phyloP scores from a whole-genome alignment of 1,140 invertebrate species.

The Diprion similis region DNA sequence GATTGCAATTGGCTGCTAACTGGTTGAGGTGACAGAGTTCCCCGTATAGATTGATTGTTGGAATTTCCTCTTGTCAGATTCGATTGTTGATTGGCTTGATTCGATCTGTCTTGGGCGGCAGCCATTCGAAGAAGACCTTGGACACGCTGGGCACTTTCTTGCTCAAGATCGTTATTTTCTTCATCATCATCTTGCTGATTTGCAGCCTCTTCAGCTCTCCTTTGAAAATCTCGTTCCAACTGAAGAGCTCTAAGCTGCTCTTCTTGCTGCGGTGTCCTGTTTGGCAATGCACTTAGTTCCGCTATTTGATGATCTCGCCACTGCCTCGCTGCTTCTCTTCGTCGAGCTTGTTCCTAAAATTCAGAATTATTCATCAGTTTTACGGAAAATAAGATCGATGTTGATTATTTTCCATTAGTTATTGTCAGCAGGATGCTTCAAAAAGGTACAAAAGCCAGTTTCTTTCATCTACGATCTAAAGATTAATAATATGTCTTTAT shows the following conservation, averaged over 20 bases:
- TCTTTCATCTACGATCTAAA: not conserved
- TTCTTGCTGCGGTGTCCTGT: conserved; percentile 80
- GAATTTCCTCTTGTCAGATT: conserved; percentile 39
- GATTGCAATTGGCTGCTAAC: conserved; percentile 47
- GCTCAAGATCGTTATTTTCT: conserved; percentile 57
- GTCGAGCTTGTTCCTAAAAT: conserved; percentile 69
- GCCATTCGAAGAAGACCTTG: conserved; percentile 58
- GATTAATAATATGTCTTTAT: conserved; percentile 36
- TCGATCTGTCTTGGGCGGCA: conserved; percentile 47
- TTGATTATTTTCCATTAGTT: too few species aligned
- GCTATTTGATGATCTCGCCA: conserved; percentile 86
- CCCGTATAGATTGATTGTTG: conserved; percentile 51
- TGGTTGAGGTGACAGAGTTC: conserved; percentile 41
- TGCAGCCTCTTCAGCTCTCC: conserved; percentile 79
- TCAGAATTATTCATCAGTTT: conserved; percentile 3
- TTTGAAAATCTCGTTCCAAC: conserved; percentile 87
- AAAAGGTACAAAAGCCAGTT: too few species aligned
- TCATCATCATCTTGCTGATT: conserved; percentile 83
- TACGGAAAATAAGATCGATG: not conserved
- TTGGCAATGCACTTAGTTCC: conserved; percentile 72
- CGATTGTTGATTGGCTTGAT: conserved; percentile 33
- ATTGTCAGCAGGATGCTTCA: too few species aligned
- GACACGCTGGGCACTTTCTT: conserved; percentile 58
- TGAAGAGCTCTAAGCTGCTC: conserved; percentile 85
- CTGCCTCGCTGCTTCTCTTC: conserved; percentile 73